Evolutionary conservation across 2,888 invertebrate species (phyloP), one percentile per base, ranked within the genome.

Genomic region (Bugulina stolonifera): DNA sequence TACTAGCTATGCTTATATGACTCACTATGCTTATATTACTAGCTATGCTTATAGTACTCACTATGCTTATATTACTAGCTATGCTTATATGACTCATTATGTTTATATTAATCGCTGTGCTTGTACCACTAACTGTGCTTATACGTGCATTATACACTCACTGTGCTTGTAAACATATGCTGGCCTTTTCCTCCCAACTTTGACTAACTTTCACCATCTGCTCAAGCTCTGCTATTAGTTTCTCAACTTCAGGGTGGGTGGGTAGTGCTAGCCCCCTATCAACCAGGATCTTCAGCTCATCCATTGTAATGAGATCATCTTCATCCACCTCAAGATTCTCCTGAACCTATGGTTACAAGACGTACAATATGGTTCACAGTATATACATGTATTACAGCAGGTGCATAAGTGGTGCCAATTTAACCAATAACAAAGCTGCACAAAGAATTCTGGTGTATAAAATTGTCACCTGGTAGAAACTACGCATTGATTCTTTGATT

Each of bases 131-230:
- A n/a, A n/a, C n/a, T n/a, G n/a, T n/a, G 43, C 18, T 43, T 43
- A 43, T 18, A 43, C 43, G 10, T 43, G 5, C 43, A 43, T 18
- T 43, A 43, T n/a, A n/a, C 2, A 77, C 78, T 74, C 83, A 88
- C 85, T 87, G 88, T 71, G 89, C 88, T 71, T 88, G 86, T 14
- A 92, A 85, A 69, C 90, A 87, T 1, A 86, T 85, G 74, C 89
- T 88, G 0, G 91, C 92, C 76, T 89, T 89, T 70, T 88, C 87
- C 81, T 93, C 93, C 91, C 92, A 92, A 35, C 89, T 88, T 77
- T 91, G 90, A 54, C 91, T 89, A 81, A 89, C 87, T 0, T 87
- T 88, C 23, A 86, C 79, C 72, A 87, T 77, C 72, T 85, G 85
- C 79, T 90, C 90, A 54, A 93, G 83, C 76, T 89, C 89, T 0